These are phyloP conservation scores for Cheilosia grossa DNA, from an alignment of 2,888 invertebrate genomes.

Conservation along the genomic window DNA sequence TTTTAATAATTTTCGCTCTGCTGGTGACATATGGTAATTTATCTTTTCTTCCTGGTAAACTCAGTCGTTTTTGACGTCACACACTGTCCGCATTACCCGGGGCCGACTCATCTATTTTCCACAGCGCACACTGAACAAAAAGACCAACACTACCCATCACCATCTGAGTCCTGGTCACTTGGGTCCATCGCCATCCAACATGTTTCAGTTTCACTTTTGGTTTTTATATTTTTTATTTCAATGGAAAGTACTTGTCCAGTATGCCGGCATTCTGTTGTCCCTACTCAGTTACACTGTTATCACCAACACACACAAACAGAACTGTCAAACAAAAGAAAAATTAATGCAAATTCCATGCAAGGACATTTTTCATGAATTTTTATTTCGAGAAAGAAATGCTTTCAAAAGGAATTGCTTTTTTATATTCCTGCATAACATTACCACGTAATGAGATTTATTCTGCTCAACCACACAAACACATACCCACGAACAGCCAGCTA, in stretches of 20 bases:
- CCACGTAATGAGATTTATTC: conserved; percentile 46
- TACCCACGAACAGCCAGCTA: background rate
- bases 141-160: background rate
- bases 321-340: conserved; percentile 17
- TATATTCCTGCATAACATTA: background rate
- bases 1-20: conserved; percentile 60
- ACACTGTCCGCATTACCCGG: conserved; percentile 41
- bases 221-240: background rate
- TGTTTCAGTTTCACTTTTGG: conserved; percentile 5
- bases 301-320: too few species aligned
- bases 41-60: conserved; percentile 36
- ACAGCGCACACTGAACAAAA: background rate
- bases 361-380: conserved; percentile 56
- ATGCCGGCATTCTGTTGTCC: background rate
- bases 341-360: conserved; percentile 69
- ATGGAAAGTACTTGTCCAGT: conserved; percentile 16
- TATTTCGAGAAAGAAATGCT: conserved; percentile 23
- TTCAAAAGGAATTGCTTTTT: conserved; percentile 26
- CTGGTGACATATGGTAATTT: conserved; percentile 54
- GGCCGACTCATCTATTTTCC: conserved; percentile 25
- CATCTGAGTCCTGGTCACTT: conserved; percentile 46
- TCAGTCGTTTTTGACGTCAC: conserved; percentile 47
- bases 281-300: background rate
- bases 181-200: conserved; percentile 26
- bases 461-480: conserved; percentile 1